A percentile compares a stretch with the other conserved stretches of the same genome.
Conservation (phyloP, 2,113 vertebrate genomes). For the Lepidothrix coronata region DNA sequence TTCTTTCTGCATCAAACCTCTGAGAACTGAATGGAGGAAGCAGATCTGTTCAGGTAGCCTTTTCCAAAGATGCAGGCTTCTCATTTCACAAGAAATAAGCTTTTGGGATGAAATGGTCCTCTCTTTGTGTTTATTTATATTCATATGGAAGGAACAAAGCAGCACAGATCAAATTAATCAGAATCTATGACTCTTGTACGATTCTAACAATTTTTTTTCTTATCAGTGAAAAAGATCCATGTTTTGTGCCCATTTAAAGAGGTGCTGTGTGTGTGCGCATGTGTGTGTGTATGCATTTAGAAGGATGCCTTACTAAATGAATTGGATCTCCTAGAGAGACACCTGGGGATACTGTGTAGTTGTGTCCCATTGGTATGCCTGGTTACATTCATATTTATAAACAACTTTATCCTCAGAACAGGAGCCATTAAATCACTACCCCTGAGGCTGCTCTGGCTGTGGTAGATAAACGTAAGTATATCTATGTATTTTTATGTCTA, state of each 20-base stretch:
- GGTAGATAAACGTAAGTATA: constrained; percentile 60
- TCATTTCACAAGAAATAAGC: background rate
- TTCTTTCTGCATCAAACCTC: background rate
- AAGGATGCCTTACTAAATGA: constrained; percentile 63
- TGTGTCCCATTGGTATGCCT: constrained; percentile 32
- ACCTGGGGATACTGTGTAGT: constrained; percentile 45
- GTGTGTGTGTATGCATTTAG: background rate
- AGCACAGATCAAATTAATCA: background rate
- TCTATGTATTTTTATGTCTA: constrained; percentile 37
- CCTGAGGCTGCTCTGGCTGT: constrained; percentile 65
- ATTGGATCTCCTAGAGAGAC: constrained; percentile 40
- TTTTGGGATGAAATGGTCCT: background rate
- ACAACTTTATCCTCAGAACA: constrained; percentile 66
- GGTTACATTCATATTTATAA: constrained; percentile 77
- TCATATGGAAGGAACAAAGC: background rate
- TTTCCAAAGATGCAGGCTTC: background rate
- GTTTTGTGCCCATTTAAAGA: background rate
- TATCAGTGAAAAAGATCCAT: background rate
- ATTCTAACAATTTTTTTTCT: background rate
- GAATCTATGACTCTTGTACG: background rate
- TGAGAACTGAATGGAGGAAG: background rate
- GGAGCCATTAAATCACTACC: constrained; percentile 61
- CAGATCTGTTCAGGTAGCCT: background rate
- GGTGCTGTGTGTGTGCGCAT: background rate
- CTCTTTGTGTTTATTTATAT: background rate